Conservation (phyloP, 2,113 vertebrate species). For the Lonchura striata region DNA sequence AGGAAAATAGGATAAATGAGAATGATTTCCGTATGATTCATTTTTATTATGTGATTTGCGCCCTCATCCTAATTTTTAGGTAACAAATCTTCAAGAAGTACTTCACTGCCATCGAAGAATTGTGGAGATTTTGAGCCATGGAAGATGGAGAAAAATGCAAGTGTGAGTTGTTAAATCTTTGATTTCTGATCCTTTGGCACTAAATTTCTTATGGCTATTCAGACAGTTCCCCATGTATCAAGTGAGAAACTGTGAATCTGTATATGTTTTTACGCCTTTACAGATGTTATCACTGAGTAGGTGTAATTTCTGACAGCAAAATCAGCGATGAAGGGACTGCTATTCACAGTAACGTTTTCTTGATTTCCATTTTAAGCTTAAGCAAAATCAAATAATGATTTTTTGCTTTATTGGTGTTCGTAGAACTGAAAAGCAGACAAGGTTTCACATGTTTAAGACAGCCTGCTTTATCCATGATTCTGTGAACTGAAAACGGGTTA, state of each 20-base stretch:
- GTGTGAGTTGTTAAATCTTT: conserved; percentile 60
- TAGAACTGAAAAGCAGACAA: background rate
- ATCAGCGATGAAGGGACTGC: background rate
- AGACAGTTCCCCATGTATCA: background rate
- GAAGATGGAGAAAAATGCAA: conserved; percentile 48
- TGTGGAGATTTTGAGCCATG: conserved; percentile 33
- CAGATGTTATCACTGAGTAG: background rate
- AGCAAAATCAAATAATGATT: background rate
- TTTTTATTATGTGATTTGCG: background rate
- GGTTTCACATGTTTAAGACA: background rate
- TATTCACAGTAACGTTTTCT: background rate
- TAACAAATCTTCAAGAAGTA: conserved; percentile 48
- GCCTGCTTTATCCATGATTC: background rate
- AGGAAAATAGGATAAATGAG: background rate
- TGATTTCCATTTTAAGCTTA: background rate
- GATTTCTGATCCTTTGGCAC: background rate
- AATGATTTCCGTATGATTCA: background rate
- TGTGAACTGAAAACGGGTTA: background rate
- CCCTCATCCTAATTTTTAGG: conserved; percentile 56
- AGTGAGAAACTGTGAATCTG: background rate
- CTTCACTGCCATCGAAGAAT: conserved; percentile 22
- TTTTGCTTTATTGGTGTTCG: background rate
- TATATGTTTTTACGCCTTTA: background rate
- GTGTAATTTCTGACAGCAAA: background rate
- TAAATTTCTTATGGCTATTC: background rate